Base-by-base conservation (phyloP, 2,113 vertebrate species). In the Aspiorhynchus laticeps region DNA sequence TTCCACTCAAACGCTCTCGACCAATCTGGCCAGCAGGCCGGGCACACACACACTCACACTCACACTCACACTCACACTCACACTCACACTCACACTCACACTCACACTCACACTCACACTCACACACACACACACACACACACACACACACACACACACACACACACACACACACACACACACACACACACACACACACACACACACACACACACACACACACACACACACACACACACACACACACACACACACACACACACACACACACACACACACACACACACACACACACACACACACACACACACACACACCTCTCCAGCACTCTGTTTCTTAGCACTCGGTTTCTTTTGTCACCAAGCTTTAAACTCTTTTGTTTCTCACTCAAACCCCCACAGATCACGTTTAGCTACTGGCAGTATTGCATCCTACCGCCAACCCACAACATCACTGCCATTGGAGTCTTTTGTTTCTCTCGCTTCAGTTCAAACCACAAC, bases 1-100 rank as follows among this genome's bases (percentile, higher is more conserved):
- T 95, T 95, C 94, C 91, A 94, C 90, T 73, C 86, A 74, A 86
- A 90, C 89, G 92, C 91, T 86, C 79, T 82, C 43, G 77, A 85
- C 79, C 78, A 85, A 74, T 61, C 83, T 85, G 84, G 92, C 87
- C 89, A 87, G 81, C 86, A 87, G 88, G 74, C 75, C 26, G 12
- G 63, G 31, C 78, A 82, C 85, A 78, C 84, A 48, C 46, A 48
- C 46, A 46, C 11, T 12, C 11, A 14, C 46, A 48, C 19, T 24
- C 67, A 75, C 86, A 76, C 3, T 11, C 8, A 38, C 61, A 76
- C 82, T 19, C n/a, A 3, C 43, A 78, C 51, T 8, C 28, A 36
- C 19, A 43, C 48, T 80, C 65, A 88, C 77, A 61, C 85, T n/a
- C n/a, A n/a, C n/a, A n/a, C n/a, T n/a, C n/a, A n/a, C n/a, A n/a